Conservation (phyloP, 2,797 vertebrate genomes). For the Erethizon dorsatum region DNA sequence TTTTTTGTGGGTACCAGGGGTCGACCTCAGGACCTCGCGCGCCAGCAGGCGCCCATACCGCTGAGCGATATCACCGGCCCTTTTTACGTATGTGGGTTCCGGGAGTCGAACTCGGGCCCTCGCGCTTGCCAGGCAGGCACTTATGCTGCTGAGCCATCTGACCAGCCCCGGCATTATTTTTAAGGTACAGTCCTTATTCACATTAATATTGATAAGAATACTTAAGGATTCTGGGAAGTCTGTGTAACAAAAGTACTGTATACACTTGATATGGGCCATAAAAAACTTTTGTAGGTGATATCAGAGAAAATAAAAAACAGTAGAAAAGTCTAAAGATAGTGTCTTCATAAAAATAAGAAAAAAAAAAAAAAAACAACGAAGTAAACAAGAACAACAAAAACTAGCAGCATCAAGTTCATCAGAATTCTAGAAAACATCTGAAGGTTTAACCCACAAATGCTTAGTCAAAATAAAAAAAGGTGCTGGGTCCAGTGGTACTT, state of each 20-base stretch:
- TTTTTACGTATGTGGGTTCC: too few relatives aligned
- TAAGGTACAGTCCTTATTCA: neutral
- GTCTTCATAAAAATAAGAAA: neutral
- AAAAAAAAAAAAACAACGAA: neutral
- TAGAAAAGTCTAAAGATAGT: neutral
- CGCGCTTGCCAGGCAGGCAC: too few relatives aligned
- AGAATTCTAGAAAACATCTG: neutral
- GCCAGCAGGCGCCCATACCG: too few relatives aligned
- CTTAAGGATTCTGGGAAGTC: constrained; percentile 19
- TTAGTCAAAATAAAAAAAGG: neutral
- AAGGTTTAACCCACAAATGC: neutral
- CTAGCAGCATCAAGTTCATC: neutral
- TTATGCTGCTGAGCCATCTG: too few relatives aligned
- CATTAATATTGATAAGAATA: neutral
- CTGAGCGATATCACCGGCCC: too few relatives aligned
- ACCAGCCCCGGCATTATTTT: neutral
- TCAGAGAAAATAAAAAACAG: neutral
- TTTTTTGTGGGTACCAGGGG: too few relatives aligned
- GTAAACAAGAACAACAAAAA: neutral
- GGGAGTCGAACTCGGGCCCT: too few relatives aligned
- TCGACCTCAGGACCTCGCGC: too few relatives aligned
- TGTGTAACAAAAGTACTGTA: neutral
- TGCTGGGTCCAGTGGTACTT: neutral
- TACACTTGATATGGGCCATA: neutral
- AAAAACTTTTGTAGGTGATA: neutral